Percentiles rank a stretch among this genome's conserved stretches.
Evolutionary conservation across 2,888 invertebrate species (phyloP).

Genomic region (Odontocerum albicorne): DNA sequence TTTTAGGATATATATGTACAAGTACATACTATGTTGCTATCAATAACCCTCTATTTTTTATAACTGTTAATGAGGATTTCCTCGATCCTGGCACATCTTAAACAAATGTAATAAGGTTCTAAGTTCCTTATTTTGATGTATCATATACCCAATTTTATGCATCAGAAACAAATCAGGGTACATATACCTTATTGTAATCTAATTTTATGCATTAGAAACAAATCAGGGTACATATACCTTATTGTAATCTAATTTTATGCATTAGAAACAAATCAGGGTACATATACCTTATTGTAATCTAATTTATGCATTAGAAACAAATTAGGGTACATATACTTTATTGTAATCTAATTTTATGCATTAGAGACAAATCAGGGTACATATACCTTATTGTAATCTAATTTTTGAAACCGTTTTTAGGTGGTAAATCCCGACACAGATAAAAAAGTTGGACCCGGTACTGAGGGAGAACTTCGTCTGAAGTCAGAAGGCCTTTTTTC

Average conservation of each 20-base stretch:
- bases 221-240: neutral
- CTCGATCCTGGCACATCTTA: too few relatives aligned
- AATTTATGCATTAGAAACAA: neutral
- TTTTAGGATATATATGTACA: too few relatives aligned
- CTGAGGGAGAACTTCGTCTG: slow-evolving; percentile 58
- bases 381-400: neutral
- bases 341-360: too few relatives aligned
- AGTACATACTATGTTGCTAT: too few relatives aligned
- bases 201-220: neutral
- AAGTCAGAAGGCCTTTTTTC: slow-evolving; percentile 8
- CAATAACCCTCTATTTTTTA: too few relatives aligned
- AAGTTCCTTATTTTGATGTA: too few relatives aligned
- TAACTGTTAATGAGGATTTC: too few relatives aligned
- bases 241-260: too few relatives aligned
- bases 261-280: too few relatives aligned
- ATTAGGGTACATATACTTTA: neutral
- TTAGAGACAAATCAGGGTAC: neutral
- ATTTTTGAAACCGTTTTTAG: slow-evolving; percentile 41
- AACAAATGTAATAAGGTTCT: too few relatives aligned
- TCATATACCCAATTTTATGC: too few relatives aligned
- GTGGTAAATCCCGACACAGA: slow-evolving; percentile 51
- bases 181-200: neutral
- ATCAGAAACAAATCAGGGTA: too few relatives aligned
- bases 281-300: neutral
- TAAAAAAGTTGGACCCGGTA: slow-evolving; percentile 47